A percentile compares a stretch with the other conserved stretches of the same genome.
Evolutionary conservation across 2,113 vertebrate species (phyloP).

Genomic region (Chaetops frenatus): DNA sequence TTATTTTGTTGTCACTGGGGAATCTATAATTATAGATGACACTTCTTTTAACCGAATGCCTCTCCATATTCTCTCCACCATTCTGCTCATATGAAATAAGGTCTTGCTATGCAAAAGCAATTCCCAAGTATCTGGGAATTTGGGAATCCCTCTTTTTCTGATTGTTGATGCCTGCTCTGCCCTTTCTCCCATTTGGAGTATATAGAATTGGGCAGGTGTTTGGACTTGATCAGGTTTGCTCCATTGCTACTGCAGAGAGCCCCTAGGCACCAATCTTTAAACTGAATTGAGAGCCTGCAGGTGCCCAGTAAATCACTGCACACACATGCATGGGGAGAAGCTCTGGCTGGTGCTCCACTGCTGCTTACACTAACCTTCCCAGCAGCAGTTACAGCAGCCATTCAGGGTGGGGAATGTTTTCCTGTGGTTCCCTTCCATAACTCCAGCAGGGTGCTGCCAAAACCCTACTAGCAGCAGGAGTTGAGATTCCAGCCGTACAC

Average conservation of each 20-base stretch:
- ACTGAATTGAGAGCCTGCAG: neutral
- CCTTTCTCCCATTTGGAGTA: neutral
- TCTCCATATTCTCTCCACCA: neutral
- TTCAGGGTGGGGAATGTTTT: neutral
- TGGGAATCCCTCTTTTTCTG: neutral
- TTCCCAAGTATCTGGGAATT: neutral
- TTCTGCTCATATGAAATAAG: neutral
- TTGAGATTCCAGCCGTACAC: neutral
- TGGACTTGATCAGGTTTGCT: neutral
- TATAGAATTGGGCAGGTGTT: neutral
- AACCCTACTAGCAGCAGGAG: fast-evolving
- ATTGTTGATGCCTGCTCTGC: neutral
- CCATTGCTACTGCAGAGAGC: neutral
- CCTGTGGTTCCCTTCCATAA: neutral
- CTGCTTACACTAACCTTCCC: neutral
- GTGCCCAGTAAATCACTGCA: neutral
- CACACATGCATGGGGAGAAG: fast-evolving
- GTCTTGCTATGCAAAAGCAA: neutral
- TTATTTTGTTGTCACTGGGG: neutral
- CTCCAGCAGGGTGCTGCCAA: neutral
- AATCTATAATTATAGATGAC: neutral
- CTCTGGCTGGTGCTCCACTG: neutral
- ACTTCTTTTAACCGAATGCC: neutral
- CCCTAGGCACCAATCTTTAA: neutral
- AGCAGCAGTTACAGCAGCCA: neutral